phyloP scores from a whole-genome alignment of 2,888 invertebrate genomes.

The Didymodactylos carnosus region DNA sequence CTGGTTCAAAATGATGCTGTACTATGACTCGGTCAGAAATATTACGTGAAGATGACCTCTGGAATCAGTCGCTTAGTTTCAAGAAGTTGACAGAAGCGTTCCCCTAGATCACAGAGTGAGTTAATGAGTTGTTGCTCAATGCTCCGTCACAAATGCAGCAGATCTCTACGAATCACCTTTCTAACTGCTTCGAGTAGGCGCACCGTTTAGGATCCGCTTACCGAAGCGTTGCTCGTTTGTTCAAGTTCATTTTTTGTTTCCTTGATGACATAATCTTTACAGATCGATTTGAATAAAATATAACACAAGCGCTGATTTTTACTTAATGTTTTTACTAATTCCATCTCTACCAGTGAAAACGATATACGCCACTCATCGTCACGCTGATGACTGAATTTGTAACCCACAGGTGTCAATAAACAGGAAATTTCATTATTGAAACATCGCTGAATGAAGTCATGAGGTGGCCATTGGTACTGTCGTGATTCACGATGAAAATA shows the following conservation, averaged over 20 bases:
- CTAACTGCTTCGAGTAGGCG: too few relatives aligned
- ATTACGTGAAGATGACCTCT: too few relatives aligned
- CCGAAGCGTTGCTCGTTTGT: not conserved
- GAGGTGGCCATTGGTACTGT: not conserved
- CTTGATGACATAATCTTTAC: not conserved
- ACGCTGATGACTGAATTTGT: not conserved
- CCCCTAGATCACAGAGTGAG: too few relatives aligned
- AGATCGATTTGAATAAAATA: not conserved
- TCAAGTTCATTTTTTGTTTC: not conserved
- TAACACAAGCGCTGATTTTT: not conserved
- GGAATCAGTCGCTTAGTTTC: too few relatives aligned
- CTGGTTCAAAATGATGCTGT: too few relatives aligned
- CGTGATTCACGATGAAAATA: not conserved
- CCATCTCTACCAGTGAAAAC: not conserved
- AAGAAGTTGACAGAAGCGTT: too few relatives aligned
- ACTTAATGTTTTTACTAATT: not conserved
- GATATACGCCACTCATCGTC: not conserved
- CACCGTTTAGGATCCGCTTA: not conserved
- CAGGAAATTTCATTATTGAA: not conserved
- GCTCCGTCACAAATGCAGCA: too few relatives aligned
- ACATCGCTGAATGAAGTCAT: not conserved
- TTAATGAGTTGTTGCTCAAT: too few relatives aligned
- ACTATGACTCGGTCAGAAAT: too few relatives aligned
- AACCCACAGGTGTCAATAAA: not conserved
- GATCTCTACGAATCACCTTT: too few relatives aligned